Evolutionary conservation across 2,797 vertebrate species (phyloP).

Genomic region (Sylvia borin): DNA sequence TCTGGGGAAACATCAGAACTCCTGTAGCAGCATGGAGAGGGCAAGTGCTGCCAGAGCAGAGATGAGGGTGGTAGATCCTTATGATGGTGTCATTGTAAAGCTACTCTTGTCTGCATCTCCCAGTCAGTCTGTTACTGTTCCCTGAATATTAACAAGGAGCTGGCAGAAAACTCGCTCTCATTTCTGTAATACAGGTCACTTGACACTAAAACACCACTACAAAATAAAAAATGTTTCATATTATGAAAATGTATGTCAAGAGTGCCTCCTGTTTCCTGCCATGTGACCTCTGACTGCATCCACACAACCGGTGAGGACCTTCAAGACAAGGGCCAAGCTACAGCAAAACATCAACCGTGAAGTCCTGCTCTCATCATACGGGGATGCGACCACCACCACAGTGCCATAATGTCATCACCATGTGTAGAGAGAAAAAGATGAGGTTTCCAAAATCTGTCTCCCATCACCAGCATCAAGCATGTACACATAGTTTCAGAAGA

Average conservation of each 20-base stretch:
- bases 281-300: background rate
- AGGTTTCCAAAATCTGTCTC: background rate
- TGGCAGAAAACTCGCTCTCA: background rate
- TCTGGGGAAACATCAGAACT: background rate
- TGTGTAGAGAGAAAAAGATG: background rate
- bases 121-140: background rate
- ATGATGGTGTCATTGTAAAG: background rate
- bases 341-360: background rate
- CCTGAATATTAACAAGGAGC: background rate
- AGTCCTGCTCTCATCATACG: background rate
- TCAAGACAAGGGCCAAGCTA: background rate
- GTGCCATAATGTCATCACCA: background rate
- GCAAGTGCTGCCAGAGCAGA: background rate
- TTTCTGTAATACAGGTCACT: background rate
- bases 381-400: fast-evolving
- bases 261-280: background rate
- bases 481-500: background rate
- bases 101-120: background rate
- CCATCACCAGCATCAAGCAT: background rate
- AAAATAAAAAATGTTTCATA: background rate
- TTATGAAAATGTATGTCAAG: background rate
- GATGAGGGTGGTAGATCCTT: fast-evolving
- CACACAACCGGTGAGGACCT: background rate
- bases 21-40: too few species aligned
- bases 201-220: background rate